Evolutionary conservation across 2,113 vertebrate species (phyloP).

Genomic region (Phoenicopterus ruber): DNA sequence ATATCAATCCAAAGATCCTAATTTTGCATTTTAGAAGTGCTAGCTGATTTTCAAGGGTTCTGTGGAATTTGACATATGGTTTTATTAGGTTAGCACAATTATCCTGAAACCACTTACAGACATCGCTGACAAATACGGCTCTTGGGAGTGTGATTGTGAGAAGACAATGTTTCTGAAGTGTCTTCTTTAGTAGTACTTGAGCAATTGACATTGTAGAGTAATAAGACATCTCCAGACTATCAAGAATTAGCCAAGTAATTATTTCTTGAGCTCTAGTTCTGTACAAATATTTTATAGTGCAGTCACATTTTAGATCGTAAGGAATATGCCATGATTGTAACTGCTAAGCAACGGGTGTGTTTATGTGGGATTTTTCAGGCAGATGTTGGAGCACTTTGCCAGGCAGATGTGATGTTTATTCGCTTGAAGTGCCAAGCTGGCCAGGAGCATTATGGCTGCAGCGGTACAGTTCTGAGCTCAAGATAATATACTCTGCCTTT

Average conservation of each 20-base stretch:
- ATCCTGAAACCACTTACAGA: neutral
- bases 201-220: neutral
- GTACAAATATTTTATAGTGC: conserved; percentile 13
- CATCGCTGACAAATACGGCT: neutral
- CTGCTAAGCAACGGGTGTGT: neutral
- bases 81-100: conserved; percentile 28
- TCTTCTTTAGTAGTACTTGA: neutral
- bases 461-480: neutral
- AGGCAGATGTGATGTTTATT: conserved; percentile 32
- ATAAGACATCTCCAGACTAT: neutral
- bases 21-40: neutral
- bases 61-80: neutral
- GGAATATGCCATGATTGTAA: neutral
- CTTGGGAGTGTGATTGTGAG: neutral
- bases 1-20: neutral
- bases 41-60: neutral
- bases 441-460: neutral
- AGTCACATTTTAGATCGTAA: neutral
- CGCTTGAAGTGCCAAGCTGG: neutral
- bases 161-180: conserved; percentile 8
- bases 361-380: neutral
- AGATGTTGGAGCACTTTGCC: conserved; percentile 19
- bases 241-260: conserved; percentile 33
- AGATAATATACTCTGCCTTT: neutral
- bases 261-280: neutral